Evolutionary conservation across 2,797 vertebrate species (phyloP), one percentile per base, ranked within the genome.

Genomic region (Neoniphon sammara): DNA sequence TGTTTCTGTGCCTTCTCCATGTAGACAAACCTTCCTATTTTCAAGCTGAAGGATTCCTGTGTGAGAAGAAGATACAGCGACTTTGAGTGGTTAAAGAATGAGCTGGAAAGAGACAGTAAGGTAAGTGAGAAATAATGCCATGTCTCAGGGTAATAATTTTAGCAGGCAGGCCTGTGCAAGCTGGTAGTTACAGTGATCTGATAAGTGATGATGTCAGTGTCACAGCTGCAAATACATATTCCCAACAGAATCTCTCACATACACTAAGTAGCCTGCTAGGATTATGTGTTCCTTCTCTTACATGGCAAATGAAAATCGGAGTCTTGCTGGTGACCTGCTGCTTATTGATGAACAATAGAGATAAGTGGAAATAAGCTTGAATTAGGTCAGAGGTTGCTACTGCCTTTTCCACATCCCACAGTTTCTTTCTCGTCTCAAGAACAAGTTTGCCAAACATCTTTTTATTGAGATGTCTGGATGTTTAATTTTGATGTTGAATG

Each of bases 21-120:
- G 10, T 89, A 98, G 97, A 99, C 98, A 81, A 99, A 99, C 87
- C 95, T 99, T 69, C 98, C 98, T 31, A 99, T 99, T 92, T 99
- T 99, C 92, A 99, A 99, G 92, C 83, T 97, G 93, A 99, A 99
- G 92, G 98, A 99, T 66, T 99, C 97, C 0, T 96, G 95, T 67
- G 98, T 99, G 83, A 95, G 96, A 78, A 95, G 98, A 93, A 94
- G 97, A 94, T 99, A 99, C 92, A 99, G 98, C 2, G 98, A 98
- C 91, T 99, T 99, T 81, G 98, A 98, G 76, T 99, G 98, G 98
- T 90, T 99, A 91, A 99, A 99, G 92, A 99, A 97, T 87, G 98
- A 99, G 90, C 91, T 99, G 94, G 98, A 99, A 88, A 94, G 97
- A 91, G 97, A 99, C 94, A 99, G 97, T 92, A 99, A 99, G 97